Conservation (phyloP, 2,113 vertebrate genomes). For the Recurvirostra avosetta region DNA sequence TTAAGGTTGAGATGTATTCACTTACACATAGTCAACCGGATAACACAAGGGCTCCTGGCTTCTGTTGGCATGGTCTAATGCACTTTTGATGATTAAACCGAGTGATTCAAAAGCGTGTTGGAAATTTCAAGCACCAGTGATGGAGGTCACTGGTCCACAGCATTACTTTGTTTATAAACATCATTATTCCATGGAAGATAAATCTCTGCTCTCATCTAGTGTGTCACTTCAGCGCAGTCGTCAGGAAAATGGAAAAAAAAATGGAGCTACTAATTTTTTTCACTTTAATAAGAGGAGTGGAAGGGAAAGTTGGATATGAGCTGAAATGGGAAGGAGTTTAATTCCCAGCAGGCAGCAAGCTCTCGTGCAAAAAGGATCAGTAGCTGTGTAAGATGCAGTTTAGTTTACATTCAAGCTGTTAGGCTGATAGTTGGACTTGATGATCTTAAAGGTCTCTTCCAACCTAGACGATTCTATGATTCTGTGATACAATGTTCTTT, state of each 20-base stretch:
- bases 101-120: neutral
- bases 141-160: neutral
- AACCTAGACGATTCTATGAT: too few relatives aligned
- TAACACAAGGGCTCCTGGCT: neutral
- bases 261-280: neutral
- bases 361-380: neutral
- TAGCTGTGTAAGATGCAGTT: neutral
- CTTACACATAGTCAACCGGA: neutral
- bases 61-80: neutral
- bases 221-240: neutral
- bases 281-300: neutral
- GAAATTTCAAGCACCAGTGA: neutral
- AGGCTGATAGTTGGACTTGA: too few relatives aligned
- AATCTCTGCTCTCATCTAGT: conserved; percentile 2
- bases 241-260: neutral
- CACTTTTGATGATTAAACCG: neutral
- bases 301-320: neutral
- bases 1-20: neutral
- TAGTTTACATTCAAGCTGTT: neutral
- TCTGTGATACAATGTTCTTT: neutral
- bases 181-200: neutral
- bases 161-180: conserved; percentile 32
- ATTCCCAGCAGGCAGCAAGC: neutral
- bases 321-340: neutral
- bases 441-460: too few relatives aligned